Evolutionary conservation across 2,113 vertebrate genomes (phyloP).

Genomic region (Pseudopipra pipra): DNA sequence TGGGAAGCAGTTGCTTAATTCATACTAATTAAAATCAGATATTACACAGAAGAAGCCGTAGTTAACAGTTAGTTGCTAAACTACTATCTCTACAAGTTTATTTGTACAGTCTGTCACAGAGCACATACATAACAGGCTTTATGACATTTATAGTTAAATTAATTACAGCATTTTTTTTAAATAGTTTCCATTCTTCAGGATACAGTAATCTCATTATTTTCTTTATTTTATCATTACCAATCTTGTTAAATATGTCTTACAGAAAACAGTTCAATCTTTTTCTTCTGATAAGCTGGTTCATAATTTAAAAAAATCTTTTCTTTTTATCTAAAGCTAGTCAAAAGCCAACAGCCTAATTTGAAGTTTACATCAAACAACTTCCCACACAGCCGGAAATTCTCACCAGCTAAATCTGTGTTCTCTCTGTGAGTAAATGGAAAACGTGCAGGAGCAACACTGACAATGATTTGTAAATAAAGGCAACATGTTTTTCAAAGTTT

Average conservation of each 20-base stretch:
- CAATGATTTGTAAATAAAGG: background rate
- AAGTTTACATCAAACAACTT: background rate
- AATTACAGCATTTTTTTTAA: background rate
- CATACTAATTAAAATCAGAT: background rate
- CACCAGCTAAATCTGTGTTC: accelerated
- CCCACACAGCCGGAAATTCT: background rate
- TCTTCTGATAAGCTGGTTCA: background rate
- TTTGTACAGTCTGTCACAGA: background rate
- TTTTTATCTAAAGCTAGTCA: background rate
- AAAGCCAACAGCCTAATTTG: background rate
- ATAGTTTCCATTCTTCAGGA: background rate
- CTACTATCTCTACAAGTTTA: background rate
- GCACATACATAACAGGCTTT: background rate
- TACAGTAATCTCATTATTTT: background rate
- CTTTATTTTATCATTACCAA: background rate
- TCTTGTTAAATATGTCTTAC: background rate
- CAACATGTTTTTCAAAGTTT: background rate
- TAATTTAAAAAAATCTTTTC: background rate
- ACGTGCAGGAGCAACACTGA: background rate
- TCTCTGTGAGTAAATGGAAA: background rate
- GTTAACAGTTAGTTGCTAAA: background rate
- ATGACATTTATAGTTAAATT: background rate
- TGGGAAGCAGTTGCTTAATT: conserved; percentile 2
- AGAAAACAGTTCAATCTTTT: background rate
- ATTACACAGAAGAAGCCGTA: background rate